Percentiles rank a stretch among this genome's conserved stretches.
Conservation (phyloP, 53 echinoderm and acorn worm genomes). For the Antedon mediterranea region DNA sequence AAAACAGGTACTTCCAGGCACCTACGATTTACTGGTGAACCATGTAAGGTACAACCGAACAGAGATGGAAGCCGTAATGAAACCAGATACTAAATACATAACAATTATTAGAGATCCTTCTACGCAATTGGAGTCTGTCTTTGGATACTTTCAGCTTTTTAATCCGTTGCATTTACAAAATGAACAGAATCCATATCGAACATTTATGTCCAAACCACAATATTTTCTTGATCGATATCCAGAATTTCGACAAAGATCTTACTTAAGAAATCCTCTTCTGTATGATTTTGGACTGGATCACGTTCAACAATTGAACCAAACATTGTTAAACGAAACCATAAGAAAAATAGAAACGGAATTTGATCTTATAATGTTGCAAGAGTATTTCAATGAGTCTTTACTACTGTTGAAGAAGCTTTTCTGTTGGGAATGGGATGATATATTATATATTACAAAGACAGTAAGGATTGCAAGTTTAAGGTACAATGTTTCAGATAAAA, state of each 20-base stretch:
- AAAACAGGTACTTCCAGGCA: neutral
- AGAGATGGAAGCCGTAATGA: conserved; percentile 14
- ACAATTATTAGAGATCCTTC: conserved; percentile 35
- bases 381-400: conserved; percentile 46
- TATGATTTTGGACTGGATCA: conserved; percentile 44
- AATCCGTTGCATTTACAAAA: neutral
- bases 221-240: neutral
- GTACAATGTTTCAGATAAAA: neutral
- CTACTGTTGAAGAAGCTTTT: conserved; percentile 21
- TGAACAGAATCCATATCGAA: conserved; percentile 6
- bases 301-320: neutral
- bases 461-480: conserved; percentile 15
- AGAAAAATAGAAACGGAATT: conserved; percentile 12
- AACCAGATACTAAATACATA: conserved; percentile 16
- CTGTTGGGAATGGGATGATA: conserved; percentile 41
- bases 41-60: conserved; percentile 32
- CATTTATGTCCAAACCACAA: conserved; percentile 12
- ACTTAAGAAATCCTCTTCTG: conserved; percentile 19
- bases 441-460: conserved; percentile 26
- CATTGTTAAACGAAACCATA: conserved; percentile 5
- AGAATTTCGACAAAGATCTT: neutral
- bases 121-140: conserved; percentile 37
- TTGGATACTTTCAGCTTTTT: conserved; percentile 24
- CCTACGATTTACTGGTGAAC: conserved; percentile 22
- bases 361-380: conserved; percentile 40